Percentiles rank a stretch among this genome's conserved stretches.
phyloP scores from a whole-genome alignment of 2,113 vertebrate genomes.

The Zootoca vivipara region DNA sequence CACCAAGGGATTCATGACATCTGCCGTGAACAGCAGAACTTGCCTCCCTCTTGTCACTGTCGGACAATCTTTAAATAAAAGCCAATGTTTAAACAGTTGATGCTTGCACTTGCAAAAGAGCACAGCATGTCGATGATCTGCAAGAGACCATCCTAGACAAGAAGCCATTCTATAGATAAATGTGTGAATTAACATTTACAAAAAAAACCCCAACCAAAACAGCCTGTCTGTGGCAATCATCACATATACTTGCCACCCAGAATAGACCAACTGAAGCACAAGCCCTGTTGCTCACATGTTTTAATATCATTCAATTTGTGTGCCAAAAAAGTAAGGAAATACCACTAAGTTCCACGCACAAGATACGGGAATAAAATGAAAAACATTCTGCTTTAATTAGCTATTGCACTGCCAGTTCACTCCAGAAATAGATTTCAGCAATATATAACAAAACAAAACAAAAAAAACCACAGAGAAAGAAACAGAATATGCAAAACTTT shows the following conservation, averaged over 20 bases:
- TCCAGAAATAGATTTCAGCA: background rate
- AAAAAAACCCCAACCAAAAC: background rate
- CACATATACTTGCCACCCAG: background rate
- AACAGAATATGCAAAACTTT: background rate
- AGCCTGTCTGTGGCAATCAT: background rate
- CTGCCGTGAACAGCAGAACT: background rate
- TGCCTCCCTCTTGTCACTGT: background rate
- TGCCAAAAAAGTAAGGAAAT: constrained; percentile 14
- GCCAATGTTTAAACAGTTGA: background rate
- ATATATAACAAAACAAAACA: constrained; percentile 56
- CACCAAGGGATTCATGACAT: background rate
- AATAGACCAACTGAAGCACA: background rate
- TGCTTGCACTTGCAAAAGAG: background rate
- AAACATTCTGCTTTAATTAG: background rate
- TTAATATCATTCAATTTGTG: constrained; percentile 25
- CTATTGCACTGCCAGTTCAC: background rate
- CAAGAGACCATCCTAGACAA: background rate
- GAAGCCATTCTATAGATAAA: background rate
- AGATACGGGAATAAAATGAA: background rate
- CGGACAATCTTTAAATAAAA: background rate
- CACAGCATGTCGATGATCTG: background rate
- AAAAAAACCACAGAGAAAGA: background rate
- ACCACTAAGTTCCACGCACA: background rate
- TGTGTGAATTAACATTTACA: background rate
- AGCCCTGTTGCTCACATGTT: background rate